Evolutionary conservation across 35 echinoderm and acorn worm species (phyloP).

Genomic region (Amphiura filiformis): DNA sequence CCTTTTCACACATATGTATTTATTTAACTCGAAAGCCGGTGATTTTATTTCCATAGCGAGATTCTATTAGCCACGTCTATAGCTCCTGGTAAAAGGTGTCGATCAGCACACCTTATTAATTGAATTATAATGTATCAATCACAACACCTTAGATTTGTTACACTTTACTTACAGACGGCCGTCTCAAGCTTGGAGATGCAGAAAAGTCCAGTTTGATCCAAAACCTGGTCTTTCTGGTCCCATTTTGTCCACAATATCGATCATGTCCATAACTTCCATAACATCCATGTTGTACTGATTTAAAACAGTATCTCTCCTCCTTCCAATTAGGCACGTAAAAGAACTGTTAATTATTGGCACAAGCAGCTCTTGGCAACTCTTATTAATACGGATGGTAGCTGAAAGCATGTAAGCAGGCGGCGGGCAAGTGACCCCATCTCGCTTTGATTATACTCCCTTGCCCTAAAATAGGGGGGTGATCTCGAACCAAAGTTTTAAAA

Average conservation of each 20-base stretch:
- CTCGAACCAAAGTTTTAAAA: no score
- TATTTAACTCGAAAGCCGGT: no score
- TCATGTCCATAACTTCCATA: background rate
- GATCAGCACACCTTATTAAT: background rate
- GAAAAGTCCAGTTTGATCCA: background rate
- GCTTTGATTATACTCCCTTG: no score
- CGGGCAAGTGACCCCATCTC: background rate
- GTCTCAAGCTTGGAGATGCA: background rate
- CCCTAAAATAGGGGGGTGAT: no score
- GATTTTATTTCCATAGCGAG: no score
- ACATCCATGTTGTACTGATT: background rate
- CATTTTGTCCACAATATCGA: constrained; percentile 2
- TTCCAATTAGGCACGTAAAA: background rate
- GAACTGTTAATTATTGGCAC: background rate
- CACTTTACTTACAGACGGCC: background rate
- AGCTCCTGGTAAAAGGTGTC: background rate
- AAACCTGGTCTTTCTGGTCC: background rate
- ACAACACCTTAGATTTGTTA: background rate
- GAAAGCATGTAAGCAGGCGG: background rate
- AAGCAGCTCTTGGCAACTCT: background rate
- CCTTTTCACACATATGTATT: no score
- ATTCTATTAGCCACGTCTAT: no score
- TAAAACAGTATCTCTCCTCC: background rate
- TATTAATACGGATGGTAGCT: background rate
- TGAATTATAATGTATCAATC: background rate